These are phyloP conservation scores for Sisyra terminalis DNA, from an alignment of 2,888 invertebrate genomes.

Conservation along the genomic window DNA sequence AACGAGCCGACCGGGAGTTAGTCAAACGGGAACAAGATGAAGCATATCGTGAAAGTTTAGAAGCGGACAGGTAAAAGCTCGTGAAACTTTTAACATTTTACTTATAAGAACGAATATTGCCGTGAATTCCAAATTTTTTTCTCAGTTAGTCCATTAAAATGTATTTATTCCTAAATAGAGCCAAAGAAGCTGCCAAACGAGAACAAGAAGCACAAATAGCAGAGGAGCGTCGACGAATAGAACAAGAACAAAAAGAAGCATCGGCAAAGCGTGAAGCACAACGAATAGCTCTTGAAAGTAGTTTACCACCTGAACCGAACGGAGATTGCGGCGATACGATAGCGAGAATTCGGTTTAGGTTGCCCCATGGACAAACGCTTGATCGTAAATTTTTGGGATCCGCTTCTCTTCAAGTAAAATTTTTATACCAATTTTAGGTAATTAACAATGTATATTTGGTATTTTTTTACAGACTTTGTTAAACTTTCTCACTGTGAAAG, in stretches of 20 bases:
- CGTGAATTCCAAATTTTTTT: background rate
- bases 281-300: slow-evolving; percentile 40
- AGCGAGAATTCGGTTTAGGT: slow-evolving; percentile 63
- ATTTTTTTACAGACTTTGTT: slow-evolving; percentile 47
- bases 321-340: slow-evolving; percentile 36
- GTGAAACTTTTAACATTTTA: background rate
- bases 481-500: slow-evolving; percentile 77
- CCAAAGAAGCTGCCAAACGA: slow-evolving; percentile 73
- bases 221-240: slow-evolving; percentile 53
- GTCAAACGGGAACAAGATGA: slow-evolving; percentile 89
- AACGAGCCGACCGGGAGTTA: slow-evolving; percentile 72
- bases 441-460: slow-evolving; percentile 6
- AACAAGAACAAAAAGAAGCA: slow-evolving; percentile 54
- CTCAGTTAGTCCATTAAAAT: background rate
- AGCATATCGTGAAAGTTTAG: slow-evolving; percentile 80
- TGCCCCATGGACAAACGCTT: slow-evolving; percentile 60
- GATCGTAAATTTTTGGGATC: slow-evolving; percentile 57
- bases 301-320: slow-evolving; percentile 56
- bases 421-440: background rate
- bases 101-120: background rate
- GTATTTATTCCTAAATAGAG: slow-evolving; percentile 32
- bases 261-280: slow-evolving; percentile 61
- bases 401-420: slow-evolving; percentile 35
- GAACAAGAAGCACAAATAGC: slow-evolving; percentile 58
- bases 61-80: slow-evolving; percentile 49